Percentiles rank a stretch among this genome's conserved stretches.
Evolutionary conservation across 2,888 invertebrate species (phyloP).

Genomic region (Trichogramma dendrolimi): DNA sequence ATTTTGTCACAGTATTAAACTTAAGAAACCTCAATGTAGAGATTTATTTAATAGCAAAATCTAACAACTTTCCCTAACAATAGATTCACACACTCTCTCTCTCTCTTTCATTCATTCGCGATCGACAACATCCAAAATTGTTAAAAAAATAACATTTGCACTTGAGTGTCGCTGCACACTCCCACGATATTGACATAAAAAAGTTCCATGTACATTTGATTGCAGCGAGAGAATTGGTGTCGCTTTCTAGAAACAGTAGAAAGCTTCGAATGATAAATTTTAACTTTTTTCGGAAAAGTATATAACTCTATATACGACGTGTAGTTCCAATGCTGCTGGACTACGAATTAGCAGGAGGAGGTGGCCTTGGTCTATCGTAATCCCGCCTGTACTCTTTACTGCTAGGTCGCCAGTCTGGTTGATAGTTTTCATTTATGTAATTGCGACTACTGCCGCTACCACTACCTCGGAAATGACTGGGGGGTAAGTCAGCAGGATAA

Average conservation of each 20-base stretch:
- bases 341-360: constrained; percentile 54
- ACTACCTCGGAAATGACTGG: constrained; percentile 42
- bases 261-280: too few relatives aligned
- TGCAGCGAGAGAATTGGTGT: background rate
- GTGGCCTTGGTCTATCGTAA: constrained; percentile 64
- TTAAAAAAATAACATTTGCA: constrained; percentile 15
- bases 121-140: constrained; percentile 4
- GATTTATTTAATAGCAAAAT: constrained; percentile 13
- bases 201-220: constrained; percentile 6
- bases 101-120: constrained; percentile 1
- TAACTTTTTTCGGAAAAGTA: background rate
- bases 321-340: constrained; percentile 43
- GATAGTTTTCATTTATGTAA: constrained; percentile 44
- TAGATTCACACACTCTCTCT: constrained; percentile 1
- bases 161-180: constrained; percentile 4
- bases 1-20: too few relatives aligned
- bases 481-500: constrained; percentile 41
- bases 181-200: background rate
- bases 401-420: constrained; percentile 54
- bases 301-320: constrained; percentile 37
- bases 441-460: constrained; percentile 37
- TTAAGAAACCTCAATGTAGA: constrained; percentile 10
- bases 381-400: constrained; percentile 56
- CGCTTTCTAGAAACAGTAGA: too few relatives aligned
- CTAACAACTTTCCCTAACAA: constrained; percentile 6